These are phyloP conservation scores for Todiramphus chloris DNA, from an alignment of 2,113 vertebrate genomes.

Conservation along the genomic window DNA sequence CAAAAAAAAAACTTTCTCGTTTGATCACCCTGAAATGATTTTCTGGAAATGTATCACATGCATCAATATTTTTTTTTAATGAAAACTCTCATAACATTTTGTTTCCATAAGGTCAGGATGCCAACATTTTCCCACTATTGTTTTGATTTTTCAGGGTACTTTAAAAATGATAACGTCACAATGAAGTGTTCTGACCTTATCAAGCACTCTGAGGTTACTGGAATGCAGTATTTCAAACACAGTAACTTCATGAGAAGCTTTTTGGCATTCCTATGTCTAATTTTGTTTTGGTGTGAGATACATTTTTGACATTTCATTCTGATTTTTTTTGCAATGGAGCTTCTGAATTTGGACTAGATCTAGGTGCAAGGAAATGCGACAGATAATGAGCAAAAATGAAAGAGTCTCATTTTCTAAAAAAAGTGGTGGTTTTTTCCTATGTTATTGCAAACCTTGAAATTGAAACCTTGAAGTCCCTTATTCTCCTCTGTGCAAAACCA, in stretches of 20 bases:
- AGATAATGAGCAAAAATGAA: background rate
- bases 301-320: background rate
- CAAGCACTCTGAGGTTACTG: background rate
- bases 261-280: background rate
- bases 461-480: background rate
- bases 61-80: background rate
- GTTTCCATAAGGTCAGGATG: background rate
- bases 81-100: background rate
- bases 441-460: background rate
- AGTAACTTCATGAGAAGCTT: background rate
- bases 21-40: background rate
- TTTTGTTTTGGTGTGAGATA: background rate
- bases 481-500: background rate
- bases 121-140: background rate
- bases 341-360: background rate
- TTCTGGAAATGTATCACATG: background rate
- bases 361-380: background rate
- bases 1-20: background rate
- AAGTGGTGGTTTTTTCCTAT: rapidly evolving
- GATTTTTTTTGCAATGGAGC: background rate
- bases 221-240: background rate
- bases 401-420: background rate
- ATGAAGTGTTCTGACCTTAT: background rate
- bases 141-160: background rate
- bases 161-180: background rate